Conservation (phyloP, 2,797 vertebrate species). For the Diplodus puntazzo region DNA sequence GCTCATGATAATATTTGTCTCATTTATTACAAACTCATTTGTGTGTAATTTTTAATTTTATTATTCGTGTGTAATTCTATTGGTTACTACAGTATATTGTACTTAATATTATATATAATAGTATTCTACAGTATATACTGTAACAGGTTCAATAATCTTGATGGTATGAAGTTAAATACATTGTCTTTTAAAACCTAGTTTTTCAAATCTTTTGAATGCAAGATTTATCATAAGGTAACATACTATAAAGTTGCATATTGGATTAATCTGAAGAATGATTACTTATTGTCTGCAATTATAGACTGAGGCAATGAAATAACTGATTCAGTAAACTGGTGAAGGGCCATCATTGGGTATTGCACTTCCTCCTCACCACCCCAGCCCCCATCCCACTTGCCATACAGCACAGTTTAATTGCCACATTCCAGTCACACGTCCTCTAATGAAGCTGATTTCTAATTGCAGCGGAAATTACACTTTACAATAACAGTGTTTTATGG, state of each 20-base stretch:
- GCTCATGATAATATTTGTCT: background rate
- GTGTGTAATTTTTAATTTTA: too few species aligned
- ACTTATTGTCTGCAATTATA: constrained; percentile 51
- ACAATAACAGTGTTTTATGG: constrained; percentile 84
- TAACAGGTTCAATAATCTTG: background rate
- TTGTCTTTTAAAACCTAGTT: background rate
- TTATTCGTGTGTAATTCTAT: too few species aligned
- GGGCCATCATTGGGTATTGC: constrained; percentile 27
- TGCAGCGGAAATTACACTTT: constrained; percentile 78
- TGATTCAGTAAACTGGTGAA: constrained; percentile 57
- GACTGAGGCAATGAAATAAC: constrained; percentile 50
- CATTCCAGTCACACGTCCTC: constrained; percentile 77
- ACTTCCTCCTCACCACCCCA: constrained; percentile 26
- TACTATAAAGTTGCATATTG: constrained; percentile 27
- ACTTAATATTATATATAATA: background rate
- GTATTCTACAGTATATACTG: background rate
- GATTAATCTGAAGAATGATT: constrained; percentile 42
- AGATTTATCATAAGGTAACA: constrained; percentile 13
- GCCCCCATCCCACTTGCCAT: constrained; percentile 35
- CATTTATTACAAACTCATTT: background rate
- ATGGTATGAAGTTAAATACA: constrained; percentile 1
- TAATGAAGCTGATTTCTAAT: constrained; percentile 85
- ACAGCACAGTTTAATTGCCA: constrained; percentile 72
- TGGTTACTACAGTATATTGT: background rate
- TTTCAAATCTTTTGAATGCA: constrained; percentile 28